These are phyloP conservation scores for Camptogramma bilineatum DNA, from an alignment of 2,888 invertebrate species.

Conservation along the genomic window DNA sequence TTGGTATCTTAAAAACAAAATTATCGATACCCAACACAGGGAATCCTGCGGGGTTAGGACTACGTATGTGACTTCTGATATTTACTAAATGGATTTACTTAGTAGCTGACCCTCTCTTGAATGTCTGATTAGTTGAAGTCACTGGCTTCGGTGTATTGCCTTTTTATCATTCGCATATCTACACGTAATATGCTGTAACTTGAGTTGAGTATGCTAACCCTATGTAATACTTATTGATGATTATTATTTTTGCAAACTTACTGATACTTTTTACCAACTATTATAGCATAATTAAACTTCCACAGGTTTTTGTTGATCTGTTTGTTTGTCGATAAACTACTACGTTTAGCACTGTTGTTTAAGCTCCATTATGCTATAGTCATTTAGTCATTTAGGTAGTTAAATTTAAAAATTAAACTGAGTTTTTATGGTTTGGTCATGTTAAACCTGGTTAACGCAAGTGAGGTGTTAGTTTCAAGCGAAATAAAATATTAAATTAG, in stretches of 20 bases:
- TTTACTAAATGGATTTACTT: neutral
- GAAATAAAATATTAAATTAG: neutral
- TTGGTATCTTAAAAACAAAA: neutral
- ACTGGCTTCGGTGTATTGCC: too few species aligned
- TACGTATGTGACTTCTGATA: neutral
- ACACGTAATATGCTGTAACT: too few species aligned
- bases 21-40: neutral
- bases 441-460: neutral
- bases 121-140: too few species aligned
- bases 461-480: slow-evolving; percentile 4
- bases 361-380: neutral
- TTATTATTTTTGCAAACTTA: too few species aligned
- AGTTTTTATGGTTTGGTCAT: neutral
- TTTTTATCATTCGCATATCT: too few species aligned
- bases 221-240: too few species aligned
- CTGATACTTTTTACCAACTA: too few species aligned
- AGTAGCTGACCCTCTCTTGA: too few species aligned
- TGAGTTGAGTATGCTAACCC: too few species aligned
- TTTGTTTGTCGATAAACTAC: neutral
- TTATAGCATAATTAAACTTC: too few species aligned
- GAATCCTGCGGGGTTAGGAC: neutral
- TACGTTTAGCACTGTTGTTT: neutral
- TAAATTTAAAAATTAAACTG: neutral
- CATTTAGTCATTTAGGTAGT: neutral
- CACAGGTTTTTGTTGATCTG: too few species aligned